Evolutionary conservation across 2,797 vertebrate genomes (phyloP).

Genomic region (Tenualosa ilisha): DNA sequence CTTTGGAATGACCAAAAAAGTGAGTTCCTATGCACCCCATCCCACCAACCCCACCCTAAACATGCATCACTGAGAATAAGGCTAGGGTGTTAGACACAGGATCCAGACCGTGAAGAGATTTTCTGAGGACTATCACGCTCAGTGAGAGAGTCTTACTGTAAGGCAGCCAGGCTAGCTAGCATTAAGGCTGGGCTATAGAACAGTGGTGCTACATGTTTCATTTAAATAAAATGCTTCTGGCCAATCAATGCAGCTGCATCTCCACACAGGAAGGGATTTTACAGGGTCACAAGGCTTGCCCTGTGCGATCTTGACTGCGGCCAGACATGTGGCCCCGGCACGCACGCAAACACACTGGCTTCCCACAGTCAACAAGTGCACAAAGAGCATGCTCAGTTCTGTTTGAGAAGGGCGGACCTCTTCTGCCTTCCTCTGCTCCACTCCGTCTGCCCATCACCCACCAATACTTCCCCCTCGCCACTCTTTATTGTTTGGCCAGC

Average conservation of each 20-base stretch:
- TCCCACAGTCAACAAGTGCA: conserved; percentile 20
- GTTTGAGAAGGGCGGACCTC: conserved; percentile 42
- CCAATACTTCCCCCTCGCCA: conserved; percentile 13
- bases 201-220: background rate
- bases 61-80: background rate
- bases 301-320: background rate
- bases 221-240: background rate
- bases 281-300: background rate
- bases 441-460: background rate
- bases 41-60: background rate
- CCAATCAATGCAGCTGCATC: background rate
- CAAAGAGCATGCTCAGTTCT: conserved; percentile 39
- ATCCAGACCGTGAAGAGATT: background rate
- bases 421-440: background rate
- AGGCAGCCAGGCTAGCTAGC: background rate
- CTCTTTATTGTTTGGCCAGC: conserved; percentile 45
- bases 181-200: background rate
- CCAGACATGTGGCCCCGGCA: too few species aligned
- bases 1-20: background rate
- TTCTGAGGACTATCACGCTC: background rate
- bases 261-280: background rate
- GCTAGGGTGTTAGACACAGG: background rate
- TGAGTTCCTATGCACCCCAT: background rate
- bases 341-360: conserved; percentile 30
- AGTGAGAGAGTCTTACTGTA: background rate